Percentiles rank a stretch among this genome's conserved stretches.
Evolutionary conservation across 92 coral and sea anemone species (phyloP).

Genomic region (Epizoanthus fatuus): DNA sequence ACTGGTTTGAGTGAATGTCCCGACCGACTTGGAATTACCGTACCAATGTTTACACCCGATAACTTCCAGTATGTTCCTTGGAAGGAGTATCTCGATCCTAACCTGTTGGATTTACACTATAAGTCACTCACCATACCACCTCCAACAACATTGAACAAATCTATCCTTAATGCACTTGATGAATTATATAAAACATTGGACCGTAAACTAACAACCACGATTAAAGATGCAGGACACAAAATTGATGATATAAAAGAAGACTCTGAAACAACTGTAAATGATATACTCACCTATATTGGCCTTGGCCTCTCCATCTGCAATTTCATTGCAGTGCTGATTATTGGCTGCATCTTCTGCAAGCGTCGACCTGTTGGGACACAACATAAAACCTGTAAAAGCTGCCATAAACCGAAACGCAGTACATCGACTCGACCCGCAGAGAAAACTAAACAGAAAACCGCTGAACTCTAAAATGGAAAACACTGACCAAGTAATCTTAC

Average conservation of each 20-base stretch:
- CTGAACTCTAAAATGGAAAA: too few species aligned
- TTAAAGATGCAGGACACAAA: background rate
- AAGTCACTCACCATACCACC: conserved; percentile 11
- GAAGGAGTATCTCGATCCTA: background rate
- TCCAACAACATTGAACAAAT: conserved; percentile 20
- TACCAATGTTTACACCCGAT: conserved; percentile 28
- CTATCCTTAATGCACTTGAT: conserved; percentile 31
- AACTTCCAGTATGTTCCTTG: conserved; percentile 47
- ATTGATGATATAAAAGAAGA: background rate
- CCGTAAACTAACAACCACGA: background rate
- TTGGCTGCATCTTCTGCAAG: too few species aligned
- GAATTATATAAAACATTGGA: conserved; percentile 4
- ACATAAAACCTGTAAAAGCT: too few species aligned
- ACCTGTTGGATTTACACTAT: background rate
- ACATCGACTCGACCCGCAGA: too few species aligned
- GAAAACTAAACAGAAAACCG: too few species aligned
- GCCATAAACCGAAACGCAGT: too few species aligned
- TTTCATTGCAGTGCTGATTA: too few species aligned
- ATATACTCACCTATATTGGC: background rate
- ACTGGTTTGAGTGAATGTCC: conserved; percentile 53
- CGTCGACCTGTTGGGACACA: too few species aligned
- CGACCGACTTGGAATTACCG: background rate
- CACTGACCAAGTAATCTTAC: too few species aligned
- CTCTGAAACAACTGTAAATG: background rate
- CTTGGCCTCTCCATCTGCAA: too few species aligned